Evolutionary conservation across 2,888 invertebrate species (phyloP).

Genomic region (Drosophila neonasuta): DNA sequence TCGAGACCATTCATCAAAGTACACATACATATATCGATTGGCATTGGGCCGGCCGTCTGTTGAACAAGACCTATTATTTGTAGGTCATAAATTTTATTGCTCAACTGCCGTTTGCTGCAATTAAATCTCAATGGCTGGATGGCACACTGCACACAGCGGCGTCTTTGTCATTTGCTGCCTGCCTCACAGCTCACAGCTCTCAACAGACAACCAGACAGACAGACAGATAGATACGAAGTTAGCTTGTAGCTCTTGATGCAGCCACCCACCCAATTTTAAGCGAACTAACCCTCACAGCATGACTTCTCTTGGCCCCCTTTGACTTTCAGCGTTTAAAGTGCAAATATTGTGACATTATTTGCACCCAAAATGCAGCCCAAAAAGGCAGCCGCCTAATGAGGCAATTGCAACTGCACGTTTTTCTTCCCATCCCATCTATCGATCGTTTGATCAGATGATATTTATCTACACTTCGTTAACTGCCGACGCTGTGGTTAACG

Average conservation of each 20-base stretch:
- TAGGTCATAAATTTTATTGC: conserved; percentile 82
- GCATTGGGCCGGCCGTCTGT: conserved; percentile 40
- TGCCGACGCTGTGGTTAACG: conserved; percentile 16
- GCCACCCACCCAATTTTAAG: conserved; percentile 1
- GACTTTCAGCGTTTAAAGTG: not conserved
- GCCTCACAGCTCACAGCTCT: not conserved
- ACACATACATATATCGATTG: conserved; percentile 42
- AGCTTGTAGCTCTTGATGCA: not conserved
- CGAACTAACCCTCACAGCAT: conserved; percentile 20
- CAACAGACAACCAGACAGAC: not conserved
- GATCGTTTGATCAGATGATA: conserved; percentile 43
- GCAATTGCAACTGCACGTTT: conserved; percentile 35
- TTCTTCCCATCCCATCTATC: conserved; percentile 4
- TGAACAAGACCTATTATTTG: conserved; percentile 79
- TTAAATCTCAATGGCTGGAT: conserved; percentile 78
- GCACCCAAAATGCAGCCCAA: conserved; percentile 26
- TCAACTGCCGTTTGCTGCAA: conserved; percentile 80
- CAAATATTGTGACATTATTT: conserved; percentile 54
- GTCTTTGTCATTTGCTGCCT: conserved; percentile 59
- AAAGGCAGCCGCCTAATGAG: conserved; percentile 40
- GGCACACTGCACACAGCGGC: conserved; percentile 43
- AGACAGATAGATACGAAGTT: not conserved
- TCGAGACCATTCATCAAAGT: conserved; percentile 65
- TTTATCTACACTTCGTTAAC: conserved; percentile 27
- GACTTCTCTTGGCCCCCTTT: not conserved